Evolutionary conservation across 2,888 invertebrate genomes (phyloP), one percentile per base, ranked within the genome.

Genomic region (Hoplodrina blanda): DNA sequence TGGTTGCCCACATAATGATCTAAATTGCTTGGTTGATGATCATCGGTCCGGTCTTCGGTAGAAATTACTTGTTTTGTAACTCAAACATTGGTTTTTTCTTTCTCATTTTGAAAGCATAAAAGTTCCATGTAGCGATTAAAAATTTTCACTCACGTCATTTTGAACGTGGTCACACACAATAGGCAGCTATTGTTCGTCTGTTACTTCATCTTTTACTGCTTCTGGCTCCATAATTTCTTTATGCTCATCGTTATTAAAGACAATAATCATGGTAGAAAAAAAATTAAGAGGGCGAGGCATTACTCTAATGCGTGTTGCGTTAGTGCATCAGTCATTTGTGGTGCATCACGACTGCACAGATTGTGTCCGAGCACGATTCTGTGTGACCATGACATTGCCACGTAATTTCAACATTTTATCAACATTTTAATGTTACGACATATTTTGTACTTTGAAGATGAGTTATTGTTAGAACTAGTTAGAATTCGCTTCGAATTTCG

Each of bases 381-480:
- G 85, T 91, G 86, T 90, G 92, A 87, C 94, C 94, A 88, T 95
- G 94, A 94, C 95, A 94, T 93, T 94, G 94, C 93, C 84, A 84
- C 89, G 91, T 93, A 88, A 91, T 88, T 88, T 89, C 84, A 46
- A 46, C 46, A 89, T 88, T 89, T 88, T 84, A 87, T 89, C 88
- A 86, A 73, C 62, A 74, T 79, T 76, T 77, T 67, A 71, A 67
- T 77, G 69, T 83, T 78, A 68, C 50, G 63, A 78, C 82, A 83
- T 69, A 72, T 69, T 66, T 69, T 68, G 19, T 53, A 61, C 52
- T 65, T 66, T 77, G 6, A 68, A 61, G 62, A 72, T 5, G 37
- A 49, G 59, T 75, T 75, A 73, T 69, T 78, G 30, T 71, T 44
- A 61, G 60, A 30, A 57, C 50, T 15, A 62, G 50, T 41, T 52